A percentile compares a stretch with the other conserved stretches of the same genome.
phyloP scores from a whole-genome alignment of 2,888 invertebrate genomes.

The Andrena dorsata region DNA sequence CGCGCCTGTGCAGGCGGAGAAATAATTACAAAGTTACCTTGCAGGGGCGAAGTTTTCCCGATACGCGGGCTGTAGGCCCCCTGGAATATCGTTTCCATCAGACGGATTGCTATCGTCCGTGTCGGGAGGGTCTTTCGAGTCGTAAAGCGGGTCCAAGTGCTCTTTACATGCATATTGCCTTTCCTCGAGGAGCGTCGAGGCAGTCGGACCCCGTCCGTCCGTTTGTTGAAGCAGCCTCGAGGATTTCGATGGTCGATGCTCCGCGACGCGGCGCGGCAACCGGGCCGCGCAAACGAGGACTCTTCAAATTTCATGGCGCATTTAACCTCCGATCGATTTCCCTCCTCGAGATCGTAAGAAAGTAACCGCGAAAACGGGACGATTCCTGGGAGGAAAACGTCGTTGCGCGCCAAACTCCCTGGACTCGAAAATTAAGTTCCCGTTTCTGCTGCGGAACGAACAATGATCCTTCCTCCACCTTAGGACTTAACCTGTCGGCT shows the following conservation, averaged over 20 bases:
- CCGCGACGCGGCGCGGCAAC: constrained; percentile 9
- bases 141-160: constrained; percentile 60
- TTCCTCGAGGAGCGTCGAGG: constrained; percentile 24
- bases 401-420: constrained; percentile 38
- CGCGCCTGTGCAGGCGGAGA: constrained; percentile 27
- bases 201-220: constrained; percentile 30
- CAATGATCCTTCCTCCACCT: constrained; percentile 51
- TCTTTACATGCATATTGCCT: constrained; percentile 62
- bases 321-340: constrained; percentile 75
- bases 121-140: constrained; percentile 52
- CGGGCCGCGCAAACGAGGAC: constrained; percentile 26
- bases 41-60: constrained; percentile 49
- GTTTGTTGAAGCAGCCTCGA: constrained; percentile 40
- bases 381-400: constrained; percentile 12
- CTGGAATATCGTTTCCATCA: constrained; percentile 57
- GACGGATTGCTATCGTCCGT: constrained; percentile 54
- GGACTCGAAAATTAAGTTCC: constrained; percentile 40
- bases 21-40: constrained; percentile 63
- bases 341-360: constrained; percentile 35
- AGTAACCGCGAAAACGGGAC: constrained; percentile 25
- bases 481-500: constrained; percentile 41
- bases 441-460: constrained; percentile 23
- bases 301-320: constrained; percentile 76
- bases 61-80: constrained; percentile 32
- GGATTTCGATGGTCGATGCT: constrained; percentile 37